phyloP scores from a whole-genome alignment of 2,113 vertebrate genomes.

The Delphinus delphis region DNA sequence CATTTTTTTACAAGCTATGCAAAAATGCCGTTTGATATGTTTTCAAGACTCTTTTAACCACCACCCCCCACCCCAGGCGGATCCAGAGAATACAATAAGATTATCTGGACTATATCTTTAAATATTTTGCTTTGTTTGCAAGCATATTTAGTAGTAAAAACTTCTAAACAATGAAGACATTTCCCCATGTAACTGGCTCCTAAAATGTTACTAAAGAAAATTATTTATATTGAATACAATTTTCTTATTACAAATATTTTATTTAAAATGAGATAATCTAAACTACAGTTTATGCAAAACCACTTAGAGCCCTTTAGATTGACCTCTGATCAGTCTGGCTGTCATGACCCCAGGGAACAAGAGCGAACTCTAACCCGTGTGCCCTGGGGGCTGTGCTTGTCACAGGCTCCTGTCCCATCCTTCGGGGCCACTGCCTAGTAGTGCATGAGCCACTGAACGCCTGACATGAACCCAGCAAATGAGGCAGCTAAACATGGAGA shows the following conservation, averaged over 20 bases:
- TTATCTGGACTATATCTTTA: not conserved
- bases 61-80: rapidly evolving
- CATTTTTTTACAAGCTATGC: not conserved
- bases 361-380: rapidly evolving
- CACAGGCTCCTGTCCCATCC: not conserved
- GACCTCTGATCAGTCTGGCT: not conserved
- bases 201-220: conserved; percentile 2
- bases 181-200: not conserved
- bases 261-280: not conserved
- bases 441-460: not conserved
- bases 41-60: not conserved
- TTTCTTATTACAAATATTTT: not conserved
- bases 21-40: conserved; percentile 14
- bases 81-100: not conserved
- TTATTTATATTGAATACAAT: not conserved
- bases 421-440: not conserved
- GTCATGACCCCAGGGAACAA: not conserved
- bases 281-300: not conserved
- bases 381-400: not conserved
- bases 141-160: not conserved
- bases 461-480: not conserved
- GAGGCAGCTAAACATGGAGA: not conserved
- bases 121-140: conserved; percentile 7
- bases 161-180: not conserved
- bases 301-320: not conserved